Base-by-base conservation (phyloP, 53 echinoderm and acorn worm genomes). In the Holothuria leucospilota region DNA sequence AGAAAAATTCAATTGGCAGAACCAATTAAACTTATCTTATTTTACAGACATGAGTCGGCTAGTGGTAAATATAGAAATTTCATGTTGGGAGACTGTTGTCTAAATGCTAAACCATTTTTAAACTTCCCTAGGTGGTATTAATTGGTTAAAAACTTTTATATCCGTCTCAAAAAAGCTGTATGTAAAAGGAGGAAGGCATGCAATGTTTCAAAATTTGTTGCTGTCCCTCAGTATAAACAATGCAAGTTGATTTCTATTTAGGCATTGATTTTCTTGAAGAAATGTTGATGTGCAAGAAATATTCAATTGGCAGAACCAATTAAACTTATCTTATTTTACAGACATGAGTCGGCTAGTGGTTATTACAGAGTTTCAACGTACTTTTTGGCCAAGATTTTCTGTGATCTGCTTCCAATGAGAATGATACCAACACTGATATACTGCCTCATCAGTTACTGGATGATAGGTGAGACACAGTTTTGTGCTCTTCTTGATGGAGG, bases 301-400 rank as follows among this genome's bases (percentile, higher is more conserved):
- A 67, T 25, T 15, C 20, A 67, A n/a, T 11, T 16, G 2, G 27
- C 7, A 66, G 11, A 16, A 29, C 13, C 27, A 52, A 13, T 52
- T 52, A 11, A 56, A 56, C 18, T 58, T 86, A 29, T 83, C 16
- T 13, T 40, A 38, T 13, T 46, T 81, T 51, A 14, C 85, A 96
- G 96, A 49, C 96, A 96, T 51, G 96, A 96, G 71, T 92, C 96
- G 7, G 96, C 94, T 2, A 94, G 96, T 77, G 96, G 96, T 8
- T 96, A 90, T 78, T 96, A 96, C 78, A 85, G 96, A 27, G 87
- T 85, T 29, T 96, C 96, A 5, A 81, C 91, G 4, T 96, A 92
- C 63, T 96, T 94, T 87, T 70, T 94, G 51, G 90, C 96, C 40
- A 96, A 96, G 53, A 94, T 94, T 20, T 94, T 94, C 88, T 92